Conservation (phyloP, 2,797 vertebrate genomes). For the Tragelaphus oryx region DNA sequence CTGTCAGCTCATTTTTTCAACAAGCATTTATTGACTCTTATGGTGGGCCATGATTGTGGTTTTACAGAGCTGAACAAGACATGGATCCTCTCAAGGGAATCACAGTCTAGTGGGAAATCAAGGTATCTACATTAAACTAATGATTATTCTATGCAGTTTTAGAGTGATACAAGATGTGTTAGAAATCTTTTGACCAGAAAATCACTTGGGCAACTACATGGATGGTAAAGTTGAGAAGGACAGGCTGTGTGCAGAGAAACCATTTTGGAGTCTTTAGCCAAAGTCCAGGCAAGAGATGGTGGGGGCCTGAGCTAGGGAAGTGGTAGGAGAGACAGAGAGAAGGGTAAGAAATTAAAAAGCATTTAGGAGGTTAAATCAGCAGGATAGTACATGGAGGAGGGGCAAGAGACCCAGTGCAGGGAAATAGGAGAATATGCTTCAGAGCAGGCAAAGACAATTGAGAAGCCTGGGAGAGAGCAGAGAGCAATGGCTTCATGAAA, state of each 20-base stretch:
- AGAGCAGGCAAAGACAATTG: not conserved
- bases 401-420: not conserved
- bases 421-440: not conserved
- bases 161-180: not conserved
- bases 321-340: not conserved
- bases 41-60: not conserved
- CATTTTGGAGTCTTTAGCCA: not conserved
- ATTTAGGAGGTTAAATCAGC: not conserved
- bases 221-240: not conserved
- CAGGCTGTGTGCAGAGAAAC: not conserved
- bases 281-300: not conserved
- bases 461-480: not conserved
- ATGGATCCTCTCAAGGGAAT: not conserved
- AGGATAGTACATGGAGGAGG: not conserved
- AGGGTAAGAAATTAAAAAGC: not conserved
- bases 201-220: not conserved
- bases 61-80: not conserved
- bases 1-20: not conserved
- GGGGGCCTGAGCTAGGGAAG: not conserved
- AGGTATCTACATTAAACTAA: not conserved
- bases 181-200: not conserved
- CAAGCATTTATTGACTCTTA: not conserved
- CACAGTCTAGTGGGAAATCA: not conserved
- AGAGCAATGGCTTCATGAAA: not conserved
- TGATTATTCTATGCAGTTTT: not conserved